Base-by-base conservation (phyloP, 2,113 vertebrate genomes). In the Numenius arquata region DNA sequence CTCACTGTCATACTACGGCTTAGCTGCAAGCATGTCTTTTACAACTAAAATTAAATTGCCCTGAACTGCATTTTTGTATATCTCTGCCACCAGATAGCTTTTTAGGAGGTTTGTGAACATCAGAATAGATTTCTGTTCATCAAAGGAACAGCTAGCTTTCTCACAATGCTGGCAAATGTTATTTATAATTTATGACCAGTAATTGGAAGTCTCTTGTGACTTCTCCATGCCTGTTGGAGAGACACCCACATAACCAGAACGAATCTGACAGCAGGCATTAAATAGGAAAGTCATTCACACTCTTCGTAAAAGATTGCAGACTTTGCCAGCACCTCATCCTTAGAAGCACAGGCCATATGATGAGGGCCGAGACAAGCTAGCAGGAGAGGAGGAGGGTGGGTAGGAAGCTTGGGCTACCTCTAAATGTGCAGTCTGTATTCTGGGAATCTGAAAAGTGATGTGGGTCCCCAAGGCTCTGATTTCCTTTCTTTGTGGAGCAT, bases 21-120 rank as follows among this genome's bases (percentile, higher is more conserved):
- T 96, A 89, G 77, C 81, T 95, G 84, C 40, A 94, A 95, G 78
- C 19, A 0, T 94, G 67, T 88, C 74, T 94, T 90, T 94, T 68
- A 90, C 95, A 94, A 80, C 62, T 85, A 61, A 95, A 93, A 63
- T 90, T 90, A 90, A 95, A 86, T 90, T 91, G n/a, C 68, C 50
- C 59, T 83, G 50, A 79, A 71, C 71, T 83, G 55, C 45, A 15
- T 67, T 93, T 96, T 82, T 83, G 53, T 94, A 15, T 36, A 47
- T 89, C 36, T 86, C 71, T 96, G 36, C 59, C 62, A 85, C 85
- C 85, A 86, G 72, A 74, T 30, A 77, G 82, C 59, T 82, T 89
- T 97, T 86, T 27, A 63, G 88, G 72, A 82, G 45, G 32, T 84
- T 77, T n/a, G 34, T 66, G 76, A 94, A 23, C 27, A 38, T 76